A percentile compares a stretch with the other conserved stretches of the same genome.
These are phyloP conservation scores for Paragorgia papillata DNA, from an alignment of 92 coral and sea anemone genomes.

Conservation along the genomic window DNA sequence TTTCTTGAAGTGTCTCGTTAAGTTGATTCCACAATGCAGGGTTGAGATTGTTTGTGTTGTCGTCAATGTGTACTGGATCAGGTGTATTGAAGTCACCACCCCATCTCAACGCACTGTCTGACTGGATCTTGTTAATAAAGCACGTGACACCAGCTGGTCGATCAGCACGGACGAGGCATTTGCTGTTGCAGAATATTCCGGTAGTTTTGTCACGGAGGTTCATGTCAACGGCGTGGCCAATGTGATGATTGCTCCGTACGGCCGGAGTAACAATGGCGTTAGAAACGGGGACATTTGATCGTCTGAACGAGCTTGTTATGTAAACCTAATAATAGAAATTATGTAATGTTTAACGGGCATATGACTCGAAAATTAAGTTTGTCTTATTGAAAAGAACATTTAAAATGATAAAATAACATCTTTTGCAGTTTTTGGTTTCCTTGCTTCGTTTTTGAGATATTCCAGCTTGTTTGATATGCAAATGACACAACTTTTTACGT, in stretches of 20 bases:
- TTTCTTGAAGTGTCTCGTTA: neutral
- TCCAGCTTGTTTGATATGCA: no score
- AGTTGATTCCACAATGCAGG: neutral
- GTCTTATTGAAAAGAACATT: no score
- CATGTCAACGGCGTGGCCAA: conserved; percentile 71
- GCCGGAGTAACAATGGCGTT: conserved; percentile 62
- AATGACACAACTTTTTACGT: no score
- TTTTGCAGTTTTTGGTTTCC: no score
- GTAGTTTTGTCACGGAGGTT: conserved; percentile 27
- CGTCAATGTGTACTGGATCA: conserved; percentile 17
- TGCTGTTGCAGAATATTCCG: conserved; percentile 18
- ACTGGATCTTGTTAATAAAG: neutral
- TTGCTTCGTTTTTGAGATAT: no score
- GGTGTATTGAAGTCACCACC: conserved; percentile 11
- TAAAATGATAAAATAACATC: no score
- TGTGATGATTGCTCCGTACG: conserved; percentile 53
- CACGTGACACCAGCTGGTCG: neutral
- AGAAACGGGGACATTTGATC: neutral
- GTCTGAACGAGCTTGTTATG: conserved; percentile 58
- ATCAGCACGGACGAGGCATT: neutral
- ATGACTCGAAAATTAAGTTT: no score
- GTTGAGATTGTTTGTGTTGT: neutral
- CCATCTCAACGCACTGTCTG: neutral
- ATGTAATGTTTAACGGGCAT: no score
- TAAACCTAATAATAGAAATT: conserved; percentile 45